Base-by-base conservation (phyloP, 2,888 invertebrate genomes). In the Pseudococcus jackbeardsleyi region DNA sequence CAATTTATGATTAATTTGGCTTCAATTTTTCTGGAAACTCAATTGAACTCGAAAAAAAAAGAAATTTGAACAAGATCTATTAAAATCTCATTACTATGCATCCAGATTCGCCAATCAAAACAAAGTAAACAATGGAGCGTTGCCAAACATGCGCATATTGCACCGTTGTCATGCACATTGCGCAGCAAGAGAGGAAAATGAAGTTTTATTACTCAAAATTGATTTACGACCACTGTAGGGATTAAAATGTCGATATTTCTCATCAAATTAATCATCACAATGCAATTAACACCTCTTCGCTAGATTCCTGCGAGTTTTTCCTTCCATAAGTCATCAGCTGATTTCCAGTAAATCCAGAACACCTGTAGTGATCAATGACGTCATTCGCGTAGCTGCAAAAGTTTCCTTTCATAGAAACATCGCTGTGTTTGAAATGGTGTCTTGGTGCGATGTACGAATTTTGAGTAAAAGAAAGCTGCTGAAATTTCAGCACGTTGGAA, bases 301-400 rank as follows among this genome's bases (percentile, higher is more conserved):
- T 22, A 50, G 50, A 15, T 22, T 64, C 19, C 0, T 22, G 19
- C 19, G 19, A 19, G 22, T 64, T 22, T 22, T 22, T 22, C 64
- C 6, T 4, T 64, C 7, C 22, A 64, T 64, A 19, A 12, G 19
- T 39, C 15, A 77, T 77, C 77, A 77, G 77, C 77, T 77, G 77
- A 77, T 77, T 77, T 77, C 33, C 77, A 77, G 26, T 26, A 17
- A 77, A 26, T 77, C 77, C 15, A 17, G 77, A 77, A 77, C 77
- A 77, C 77, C 77, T 77, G 77, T 77, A 77, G 77, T 77, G 50
- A 50, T 15, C 5, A 26, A 77, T 77, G 77, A 77, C 77, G 77
- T 77, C 77, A 77, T 26, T 77, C 33, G 15, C 15, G 9, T 77
- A 77, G 17, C 77, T 77, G 77, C 77, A 77, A 77, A 77, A 77